These are phyloP conservation scores for Thaumatotibia leucotreta DNA, from an alignment of 1,140 invertebrate genomes.

Conservation along the genomic window DNA sequence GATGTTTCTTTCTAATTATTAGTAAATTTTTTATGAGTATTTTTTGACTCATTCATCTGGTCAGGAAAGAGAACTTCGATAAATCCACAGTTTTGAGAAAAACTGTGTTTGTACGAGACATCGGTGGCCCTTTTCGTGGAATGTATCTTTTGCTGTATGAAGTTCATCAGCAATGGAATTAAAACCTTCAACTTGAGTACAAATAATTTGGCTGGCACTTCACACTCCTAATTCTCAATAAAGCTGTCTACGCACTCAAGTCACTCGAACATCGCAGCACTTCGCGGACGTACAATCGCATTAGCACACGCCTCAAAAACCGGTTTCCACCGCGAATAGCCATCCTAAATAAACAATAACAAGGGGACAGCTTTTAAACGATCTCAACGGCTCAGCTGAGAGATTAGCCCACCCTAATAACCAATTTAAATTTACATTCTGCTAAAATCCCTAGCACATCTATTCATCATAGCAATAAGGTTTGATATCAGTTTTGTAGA, in stretches of 20 bases:
- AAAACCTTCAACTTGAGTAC: too few relatives aligned
- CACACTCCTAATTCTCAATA: slow-evolving; percentile 22
- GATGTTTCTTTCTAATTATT: too few relatives aligned
- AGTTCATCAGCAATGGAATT: too few relatives aligned
- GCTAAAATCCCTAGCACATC: slow-evolving; percentile 14
- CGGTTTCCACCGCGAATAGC: slow-evolving; percentile 60
- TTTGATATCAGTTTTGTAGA: slow-evolving; percentile 22
- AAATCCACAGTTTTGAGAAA: too few relatives aligned
- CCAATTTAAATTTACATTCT: slow-evolving; percentile 29
- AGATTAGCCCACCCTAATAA: slow-evolving; percentile 64
- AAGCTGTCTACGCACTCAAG: slow-evolving; percentile 7
- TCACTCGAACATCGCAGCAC: slow-evolving; percentile 32
- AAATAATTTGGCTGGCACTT: too few relatives aligned
- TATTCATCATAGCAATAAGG: slow-evolving; percentile 24
- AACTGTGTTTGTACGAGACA: too few relatives aligned
- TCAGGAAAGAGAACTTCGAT: too few relatives aligned
- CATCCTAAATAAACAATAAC: slow-evolving; percentile 76
- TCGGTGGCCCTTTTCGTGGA: too few relatives aligned
- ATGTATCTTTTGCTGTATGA: too few relatives aligned
- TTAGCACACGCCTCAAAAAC: slow-evolving; percentile 69
- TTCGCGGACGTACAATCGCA: slow-evolving; percentile 61
- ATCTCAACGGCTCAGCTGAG: slow-evolving; percentile 71
- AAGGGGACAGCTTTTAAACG: slow-evolving; percentile 68
- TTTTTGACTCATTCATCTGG: too few relatives aligned
- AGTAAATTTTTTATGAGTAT: too few relatives aligned